Evolutionary conservation across 2,888 invertebrate species (phyloP).

Genomic region (Microctonus brassicae): DNA sequence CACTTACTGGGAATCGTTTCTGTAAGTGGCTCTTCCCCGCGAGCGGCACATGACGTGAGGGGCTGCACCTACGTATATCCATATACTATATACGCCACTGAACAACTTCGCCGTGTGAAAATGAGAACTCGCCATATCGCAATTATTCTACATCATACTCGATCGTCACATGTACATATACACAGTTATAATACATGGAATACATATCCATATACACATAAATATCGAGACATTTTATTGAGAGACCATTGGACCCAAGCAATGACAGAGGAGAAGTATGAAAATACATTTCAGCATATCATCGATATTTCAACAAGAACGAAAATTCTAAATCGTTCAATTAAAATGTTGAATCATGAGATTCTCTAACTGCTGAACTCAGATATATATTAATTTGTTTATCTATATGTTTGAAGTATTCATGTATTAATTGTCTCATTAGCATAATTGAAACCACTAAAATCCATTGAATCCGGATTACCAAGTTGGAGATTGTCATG

Average conservation of each 20-base stretch:
- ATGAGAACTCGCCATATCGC: slow-evolving; percentile 17
- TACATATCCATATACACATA: neutral
- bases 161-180: neutral
- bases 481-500: slow-evolving; percentile 28
- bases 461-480: slow-evolving; percentile 60
- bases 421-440: slow-evolving; percentile 56
- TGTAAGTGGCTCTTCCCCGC: slow-evolving; percentile 50
- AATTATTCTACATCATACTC: neutral
- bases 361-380: slow-evolving; percentile 39
- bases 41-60: slow-evolving; percentile 20
- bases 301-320: slow-evolving; percentile 17
- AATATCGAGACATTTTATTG: neutral
- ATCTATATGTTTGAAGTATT: slow-evolving; percentile 41
- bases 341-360: slow-evolving; percentile 48
- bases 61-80: neutral
- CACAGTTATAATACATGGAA: neutral
- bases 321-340: slow-evolving; percentile 26
- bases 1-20: slow-evolving; percentile 54
- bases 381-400: neutral
- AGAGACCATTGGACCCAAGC: neutral
- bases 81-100: neutral
- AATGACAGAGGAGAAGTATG: neutral
- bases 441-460: slow-evolving; percentile 63
- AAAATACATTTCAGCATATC: neutral
- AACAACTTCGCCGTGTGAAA: slow-evolving; percentile 34